Evolutionary conservation across 2,797 vertebrate species (phyloP).

Genomic region (Poecilia wingei): DNA sequence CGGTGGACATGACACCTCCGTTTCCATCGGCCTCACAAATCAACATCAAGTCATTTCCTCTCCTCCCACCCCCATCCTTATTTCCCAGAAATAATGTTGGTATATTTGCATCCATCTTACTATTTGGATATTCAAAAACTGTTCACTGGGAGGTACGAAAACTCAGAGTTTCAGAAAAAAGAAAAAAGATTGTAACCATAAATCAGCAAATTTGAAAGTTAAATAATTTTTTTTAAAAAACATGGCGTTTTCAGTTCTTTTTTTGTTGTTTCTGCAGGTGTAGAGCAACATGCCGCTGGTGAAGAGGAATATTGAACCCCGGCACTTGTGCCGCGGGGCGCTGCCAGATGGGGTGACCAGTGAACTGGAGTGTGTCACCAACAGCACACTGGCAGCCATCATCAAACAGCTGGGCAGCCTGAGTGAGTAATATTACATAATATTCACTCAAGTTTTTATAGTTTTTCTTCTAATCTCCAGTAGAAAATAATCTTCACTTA

Average conservation of each 20-base stretch:
- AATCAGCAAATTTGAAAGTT: background rate
- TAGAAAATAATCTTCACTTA: background rate
- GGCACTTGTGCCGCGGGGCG: constrained; percentile 89
- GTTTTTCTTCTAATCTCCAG: background rate
- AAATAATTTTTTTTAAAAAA: background rate
- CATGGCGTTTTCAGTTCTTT: background rate
- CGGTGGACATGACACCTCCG: constrained; percentile 41
- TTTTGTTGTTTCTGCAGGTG: constrained; percentile 26
- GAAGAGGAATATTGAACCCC: constrained; percentile 91
- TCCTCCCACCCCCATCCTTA: background rate
- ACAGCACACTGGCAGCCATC: constrained; percentile 92
- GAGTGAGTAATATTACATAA: constrained; percentile 67
- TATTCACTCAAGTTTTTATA: background rate
- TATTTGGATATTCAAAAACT: background rate
- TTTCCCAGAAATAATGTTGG: background rate
- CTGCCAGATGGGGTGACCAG: constrained; percentile 89
- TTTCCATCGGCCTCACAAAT: constrained; percentile 34
- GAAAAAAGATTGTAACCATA: background rate
- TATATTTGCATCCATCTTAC: background rate
- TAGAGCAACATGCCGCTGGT: constrained; percentile 87
- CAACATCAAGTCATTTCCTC: constrained; percentile 9
- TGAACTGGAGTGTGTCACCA: constrained; percentile 93
- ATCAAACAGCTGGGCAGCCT: constrained; percentile 93
- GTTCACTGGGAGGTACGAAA: background rate
- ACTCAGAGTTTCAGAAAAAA: background rate